phyloP scores from a whole-genome alignment of 92 coral and sea anemone genomes.

The Ricordea florida region DNA sequence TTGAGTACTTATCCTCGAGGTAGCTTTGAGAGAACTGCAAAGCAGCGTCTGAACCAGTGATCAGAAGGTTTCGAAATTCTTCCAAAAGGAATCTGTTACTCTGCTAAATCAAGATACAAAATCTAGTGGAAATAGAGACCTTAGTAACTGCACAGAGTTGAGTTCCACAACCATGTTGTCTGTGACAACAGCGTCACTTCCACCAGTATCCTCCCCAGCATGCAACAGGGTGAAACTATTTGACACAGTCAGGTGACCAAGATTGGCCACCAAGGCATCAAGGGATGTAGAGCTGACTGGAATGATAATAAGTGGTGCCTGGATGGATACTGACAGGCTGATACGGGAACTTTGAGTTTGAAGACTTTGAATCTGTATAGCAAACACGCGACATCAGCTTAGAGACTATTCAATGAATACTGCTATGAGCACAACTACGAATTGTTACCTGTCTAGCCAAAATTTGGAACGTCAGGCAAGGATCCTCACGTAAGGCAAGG shows the following conservation, averaged over 20 bases:
- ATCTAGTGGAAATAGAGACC: constrained; percentile 70
- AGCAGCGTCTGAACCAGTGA: too few relatives aligned
- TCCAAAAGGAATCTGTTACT: too few relatives aligned
- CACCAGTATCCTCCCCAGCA: constrained; percentile 61
- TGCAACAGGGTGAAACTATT: constrained; percentile 76
- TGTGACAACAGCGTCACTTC: constrained; percentile 81
- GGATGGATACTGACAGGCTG: constrained; percentile 83
- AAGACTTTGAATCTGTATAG: constrained; percentile 80
- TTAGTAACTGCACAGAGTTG: constrained; percentile 83
- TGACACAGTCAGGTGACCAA: constrained; percentile 82
- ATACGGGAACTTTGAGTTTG: constrained; percentile 84
- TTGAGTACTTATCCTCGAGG: too few relatives aligned
- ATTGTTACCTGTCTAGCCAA: too few relatives aligned
- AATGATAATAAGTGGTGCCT: constrained; percentile 87
- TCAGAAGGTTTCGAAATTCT: too few relatives aligned
- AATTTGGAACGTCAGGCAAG: too few relatives aligned
- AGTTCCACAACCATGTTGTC: constrained; percentile 91
- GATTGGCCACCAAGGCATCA: constrained; percentile 85
- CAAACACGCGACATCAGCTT: too few relatives aligned
- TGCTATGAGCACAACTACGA: too few relatives aligned
- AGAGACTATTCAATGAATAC: too few relatives aligned
- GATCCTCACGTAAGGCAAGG: too few relatives aligned
- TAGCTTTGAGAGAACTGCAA: too few relatives aligned
- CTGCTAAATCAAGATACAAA: too few relatives aligned
- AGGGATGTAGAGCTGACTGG: constrained; percentile 85